Percentiles rank a stretch among this genome's conserved stretches.
Conservation (phyloP, 1,140 invertebrate species). For the Daktulosphaira vitifoliae region DNA sequence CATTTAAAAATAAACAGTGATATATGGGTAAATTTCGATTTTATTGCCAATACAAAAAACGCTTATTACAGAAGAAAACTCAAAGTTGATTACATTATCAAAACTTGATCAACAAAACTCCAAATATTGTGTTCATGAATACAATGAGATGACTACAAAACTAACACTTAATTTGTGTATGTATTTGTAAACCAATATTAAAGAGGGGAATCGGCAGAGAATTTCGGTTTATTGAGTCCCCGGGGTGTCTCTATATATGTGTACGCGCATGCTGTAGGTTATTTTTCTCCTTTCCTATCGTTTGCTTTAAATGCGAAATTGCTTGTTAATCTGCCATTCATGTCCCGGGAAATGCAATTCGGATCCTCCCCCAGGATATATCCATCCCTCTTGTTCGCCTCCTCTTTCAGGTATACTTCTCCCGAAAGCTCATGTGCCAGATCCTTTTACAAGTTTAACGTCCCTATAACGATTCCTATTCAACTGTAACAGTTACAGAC, state of each 20-base stretch:
- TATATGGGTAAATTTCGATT: no score
- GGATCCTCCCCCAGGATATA: conserved; percentile 32
- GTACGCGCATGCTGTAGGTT: conserved; percentile 30
- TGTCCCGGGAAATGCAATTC: conserved; percentile 30
- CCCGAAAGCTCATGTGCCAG: no score
- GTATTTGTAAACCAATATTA: not conserved
- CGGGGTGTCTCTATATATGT: not conserved
- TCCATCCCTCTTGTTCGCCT: conserved; percentile 13
- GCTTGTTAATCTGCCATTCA: conserved; percentile 34
- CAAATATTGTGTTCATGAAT: no score
- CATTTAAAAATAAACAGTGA: no score
- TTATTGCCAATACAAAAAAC: no score
- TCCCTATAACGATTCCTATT: no score
- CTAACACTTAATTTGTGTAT: not conserved
- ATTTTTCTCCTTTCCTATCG: not conserved
- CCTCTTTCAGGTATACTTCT: no score
- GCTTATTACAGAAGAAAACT: no score
- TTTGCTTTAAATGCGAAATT: conserved; percentile 11
- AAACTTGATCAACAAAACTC: no score
- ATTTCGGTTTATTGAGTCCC: not conserved
- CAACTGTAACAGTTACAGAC: no score
- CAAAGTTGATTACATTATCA: no score
- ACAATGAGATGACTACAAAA: not conserved
- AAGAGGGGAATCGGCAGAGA: not conserved
- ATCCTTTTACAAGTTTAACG: no score